A percentile compares a stretch with the other conserved stretches of the same genome.
phyloP scores from a whole-genome alignment of 2,888 invertebrate genomes.

The Latrodectus hesperus region DNA sequence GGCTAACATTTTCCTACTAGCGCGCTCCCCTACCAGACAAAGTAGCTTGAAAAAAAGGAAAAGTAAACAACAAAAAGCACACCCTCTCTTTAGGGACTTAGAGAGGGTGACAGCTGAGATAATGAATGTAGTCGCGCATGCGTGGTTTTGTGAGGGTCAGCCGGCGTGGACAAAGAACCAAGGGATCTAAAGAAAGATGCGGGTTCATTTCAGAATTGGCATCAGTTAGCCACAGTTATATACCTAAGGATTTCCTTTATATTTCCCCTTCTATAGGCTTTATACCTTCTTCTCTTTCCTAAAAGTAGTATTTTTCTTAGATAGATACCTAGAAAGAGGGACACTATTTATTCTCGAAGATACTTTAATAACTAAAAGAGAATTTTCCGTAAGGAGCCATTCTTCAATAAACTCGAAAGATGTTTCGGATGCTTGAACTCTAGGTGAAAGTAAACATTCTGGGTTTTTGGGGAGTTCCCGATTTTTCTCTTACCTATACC shows the following conservation, averaged over 20 bases:
- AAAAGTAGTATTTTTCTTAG: not conserved
- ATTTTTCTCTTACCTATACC: too few relatives aligned
- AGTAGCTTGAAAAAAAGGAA: constrained; percentile 12
- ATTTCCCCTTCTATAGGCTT: not conserved
- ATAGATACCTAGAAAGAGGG: not conserved
- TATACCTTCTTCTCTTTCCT: not conserved
- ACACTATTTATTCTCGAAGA: not conserved
- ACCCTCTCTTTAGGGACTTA: constrained; percentile 43
- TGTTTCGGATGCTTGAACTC: not conserved
- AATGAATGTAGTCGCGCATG: constrained; percentile 51
- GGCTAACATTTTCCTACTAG: constrained; percentile 39
- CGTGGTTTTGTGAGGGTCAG: constrained; percentile 23
- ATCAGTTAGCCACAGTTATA: not conserved
- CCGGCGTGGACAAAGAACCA: constrained; percentile 8
- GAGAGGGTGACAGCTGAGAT: constrained; percentile 59
- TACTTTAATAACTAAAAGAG: too few relatives aligned
- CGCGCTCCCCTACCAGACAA: not conserved
- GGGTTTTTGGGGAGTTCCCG: not conserved
- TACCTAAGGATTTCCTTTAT: not conserved
- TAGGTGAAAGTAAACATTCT: not conserved
- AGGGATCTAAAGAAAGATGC: constrained; percentile 19
- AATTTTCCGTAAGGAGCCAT: too few relatives aligned
- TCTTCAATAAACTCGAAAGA: not conserved
- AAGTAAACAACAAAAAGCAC: constrained; percentile 7
- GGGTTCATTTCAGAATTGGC: constrained; percentile 18